Base-by-base conservation (phyloP, 2,113 vertebrate genomes). In the Pelecanoides urinatrix region DNA sequence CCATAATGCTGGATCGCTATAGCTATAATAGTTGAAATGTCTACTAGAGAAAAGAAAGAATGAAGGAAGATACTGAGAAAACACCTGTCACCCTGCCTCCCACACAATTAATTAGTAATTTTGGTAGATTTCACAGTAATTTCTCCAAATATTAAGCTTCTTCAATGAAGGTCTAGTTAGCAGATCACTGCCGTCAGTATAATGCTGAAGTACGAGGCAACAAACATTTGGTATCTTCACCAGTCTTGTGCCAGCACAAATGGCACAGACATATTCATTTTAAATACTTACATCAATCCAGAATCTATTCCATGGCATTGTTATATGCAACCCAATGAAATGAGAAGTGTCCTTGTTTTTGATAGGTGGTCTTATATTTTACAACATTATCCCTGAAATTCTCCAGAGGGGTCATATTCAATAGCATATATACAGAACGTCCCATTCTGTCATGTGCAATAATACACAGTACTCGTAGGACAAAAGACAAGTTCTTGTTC, bases 381-480 rank as follows among this genome's bases (percentile, higher is more conserved):
- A 55, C n/a, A 74, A 4, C 6, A 9, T 13, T 7, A 18, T 20
- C 34, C 52, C 52, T 16, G 19, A 62, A 58, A 50, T 13, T 56
- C 56, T 72, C 34, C 72, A 45, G 38, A 45, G 52, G 50, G 10
- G 26, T 17, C 52, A 44, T 9, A 13, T 8, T 10, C 63, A 32
- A 6, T 22, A 49, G 15, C 27, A 23, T 4, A 11, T 1, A 18
- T 5, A n/a, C 36, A 62, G 56, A 50, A 53, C 36, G 74, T 34
- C 42, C 47, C 42, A 5, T 6, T 29, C 36, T 6, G 15, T 26
- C 63, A 45, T 2, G 3, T 25, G 68, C n/a, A 74, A 21, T 25
- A 74, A 21, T 25, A 19, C 53, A 23, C 3, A 4, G n/a, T 5
- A 29, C 38, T 63, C 6, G 0, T 2, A 32, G 23, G 8, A 25